phyloP scores from a whole-genome alignment of 2,888 invertebrate species.

The Lithophane ornitopus region DNA sequence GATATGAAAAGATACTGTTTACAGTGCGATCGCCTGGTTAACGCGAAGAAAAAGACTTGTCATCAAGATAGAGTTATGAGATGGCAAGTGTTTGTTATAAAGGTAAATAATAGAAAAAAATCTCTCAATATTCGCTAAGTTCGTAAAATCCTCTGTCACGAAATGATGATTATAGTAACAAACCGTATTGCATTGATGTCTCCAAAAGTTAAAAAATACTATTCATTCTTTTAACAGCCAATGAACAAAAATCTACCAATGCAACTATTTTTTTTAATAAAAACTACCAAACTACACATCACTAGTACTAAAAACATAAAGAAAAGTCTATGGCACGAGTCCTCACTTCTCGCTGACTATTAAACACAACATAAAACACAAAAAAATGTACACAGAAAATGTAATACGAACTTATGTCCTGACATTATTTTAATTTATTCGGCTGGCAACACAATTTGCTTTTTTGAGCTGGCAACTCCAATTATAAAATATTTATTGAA shows the following conservation, averaged over 20 bases:
- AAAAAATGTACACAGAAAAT: conserved; percentile 66
- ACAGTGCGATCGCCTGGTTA: neutral
- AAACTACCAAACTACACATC: conserved; percentile 59
- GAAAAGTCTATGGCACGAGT: conserved; percentile 74
- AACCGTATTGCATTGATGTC: conserved; percentile 11
- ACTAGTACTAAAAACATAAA: conserved; percentile 57
- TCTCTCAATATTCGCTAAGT: neutral
- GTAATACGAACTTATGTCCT: conserved; percentile 45
- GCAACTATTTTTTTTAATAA: conserved; percentile 32
- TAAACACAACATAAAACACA: conserved; percentile 77
- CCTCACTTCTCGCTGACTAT: conserved; percentile 79
- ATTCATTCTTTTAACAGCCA: conserved; percentile 57
- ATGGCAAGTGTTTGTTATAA: neutral
- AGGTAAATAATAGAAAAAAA: neutral
- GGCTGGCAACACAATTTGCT: neutral
- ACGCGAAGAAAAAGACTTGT: neutral
- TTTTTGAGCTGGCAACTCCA: neutral
- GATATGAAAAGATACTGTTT: neutral
- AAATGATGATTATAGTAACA: neutral
- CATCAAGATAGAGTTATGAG: neutral
- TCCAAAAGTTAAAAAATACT: conserved; percentile 11
- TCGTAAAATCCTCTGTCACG: neutral
- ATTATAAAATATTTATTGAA: too few relatives aligned
- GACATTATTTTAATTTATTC: neutral
- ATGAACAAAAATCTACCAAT: conserved; percentile 59